Evolutionary conservation across 2,888 invertebrate genomes (phyloP), one percentile per base, ranked within the genome.

Genomic region (Troglohyphantes excavatus): DNA sequence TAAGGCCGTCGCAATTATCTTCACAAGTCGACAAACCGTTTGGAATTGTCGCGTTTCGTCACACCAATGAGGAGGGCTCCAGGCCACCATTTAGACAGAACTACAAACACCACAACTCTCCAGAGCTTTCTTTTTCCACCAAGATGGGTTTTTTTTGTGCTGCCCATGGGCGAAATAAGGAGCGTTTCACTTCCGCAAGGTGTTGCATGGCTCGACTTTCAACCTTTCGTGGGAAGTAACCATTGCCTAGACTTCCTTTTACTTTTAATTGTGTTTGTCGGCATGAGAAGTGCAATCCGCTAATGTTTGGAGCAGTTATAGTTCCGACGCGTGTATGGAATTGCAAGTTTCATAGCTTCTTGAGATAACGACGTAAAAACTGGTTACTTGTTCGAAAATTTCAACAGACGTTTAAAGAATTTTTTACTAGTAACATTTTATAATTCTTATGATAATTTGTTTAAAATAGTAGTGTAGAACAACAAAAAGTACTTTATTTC

Each of bases 131-230:
- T 65, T 65, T 27, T 63, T 65, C 17, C 17, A 11, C 7, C 23
- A 17, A 65, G 11, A 23, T 27, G 23, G 23, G 23, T 72, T 26
- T 21, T n/a, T 17, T 9, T 72, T 72, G 33, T 13, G 21, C 72
- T 72, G 59, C 59, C 76, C 9, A 17, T 76, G 59, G 13, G 29
- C 59, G 9, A 29, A 13, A 29, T 29, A 5, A 5, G 39, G 39
- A 39, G 17, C 53, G n/a, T 29, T 72, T 72, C 53, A 33, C 76
- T 76, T 76, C 76, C 76, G 76, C 76, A 21, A 76, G 33, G 29
- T 19, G 76, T 33, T 61, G 76, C 61, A 61, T 59, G n/a, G n/a
- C 29, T 46, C 17, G 27, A 11, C 67, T 27, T n/a, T 61, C 61
- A 19, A 76, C 76, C 76, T 76, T 76, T 76, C 61, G 29, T 76